Evolutionary conservation across 1,140 invertebrate species (phyloP), one percentile per base, ranked within the genome.

Genomic region (Nylanderia fulva): DNA sequence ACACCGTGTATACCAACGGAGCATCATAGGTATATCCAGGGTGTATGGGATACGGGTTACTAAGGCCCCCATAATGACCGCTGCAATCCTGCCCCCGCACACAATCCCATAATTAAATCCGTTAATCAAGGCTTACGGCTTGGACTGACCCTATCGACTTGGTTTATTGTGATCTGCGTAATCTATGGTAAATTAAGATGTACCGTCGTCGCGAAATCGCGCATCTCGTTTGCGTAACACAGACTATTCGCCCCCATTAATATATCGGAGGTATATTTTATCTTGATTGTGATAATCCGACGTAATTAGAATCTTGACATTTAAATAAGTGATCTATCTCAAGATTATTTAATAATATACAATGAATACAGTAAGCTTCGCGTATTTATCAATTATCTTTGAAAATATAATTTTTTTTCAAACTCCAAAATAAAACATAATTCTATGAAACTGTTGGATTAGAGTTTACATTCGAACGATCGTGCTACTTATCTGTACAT

Each of bases 111-210:
- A 93, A 93, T 93, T 93, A 93, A 93, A 93, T 93, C 92, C 92
- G 92, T 93, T 93, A 92, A 93, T 93, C 92, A 93, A 93, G 92
- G 92, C 92, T 93, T 93, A 92, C 88, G 85, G 91, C 77, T 91
- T 79, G 88, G 90, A 93, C 92, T 94, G 93, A 94, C 93, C 93
- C 93, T 93, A 92, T 93, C 93, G 92, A 92, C 91, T 94, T 93
- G 91, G 92, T 93, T 94, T 94, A 94, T 93, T 94, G 93, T 93
- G 93, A 94, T 94, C 93, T 90, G 90, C 88, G 93, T 94, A 94
- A 94, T 94, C 93, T 94, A 93, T 91, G 90, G 89, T 93, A 93
- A 93, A 94, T 94, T 92, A 93, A 94, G 93, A 94, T 90, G 89
- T 91, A 91, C 91, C 90, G 88, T 88, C 85, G 83, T 86, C 88